A percentile compares a stretch with the other conserved stretches of the same genome.
phyloP scores from a whole-genome alignment of 2,113 vertebrate genomes.

The Athene cunicularia region DNA sequence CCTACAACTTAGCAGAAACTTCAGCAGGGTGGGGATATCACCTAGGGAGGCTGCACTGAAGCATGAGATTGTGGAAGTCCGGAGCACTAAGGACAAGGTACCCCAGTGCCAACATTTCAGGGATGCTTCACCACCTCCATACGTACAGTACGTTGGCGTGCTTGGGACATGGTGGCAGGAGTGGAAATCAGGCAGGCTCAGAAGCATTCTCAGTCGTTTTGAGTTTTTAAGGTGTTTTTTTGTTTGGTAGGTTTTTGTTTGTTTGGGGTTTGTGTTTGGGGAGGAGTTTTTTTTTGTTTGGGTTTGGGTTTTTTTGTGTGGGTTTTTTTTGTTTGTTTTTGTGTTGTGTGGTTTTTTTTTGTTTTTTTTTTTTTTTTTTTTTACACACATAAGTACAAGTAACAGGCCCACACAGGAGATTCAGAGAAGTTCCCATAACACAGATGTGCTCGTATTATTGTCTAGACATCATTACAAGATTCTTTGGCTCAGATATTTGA shows the following conservation, averaged over 20 bases:
- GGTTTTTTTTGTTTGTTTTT: background rate
- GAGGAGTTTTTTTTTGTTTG: too few species aligned
- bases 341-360: too few species aligned
- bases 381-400: background rate
- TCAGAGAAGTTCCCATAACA: too few species aligned
- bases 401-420: background rate
- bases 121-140: accelerated
- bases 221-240: background rate
- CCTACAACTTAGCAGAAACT: background rate
- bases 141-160: background rate
- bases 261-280: too few species aligned
- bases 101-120: background rate
- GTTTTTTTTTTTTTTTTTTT: too few species aligned
- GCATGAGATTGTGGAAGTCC: background rate
- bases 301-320: too few species aligned
- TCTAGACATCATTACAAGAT: background rate
- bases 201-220: background rate
- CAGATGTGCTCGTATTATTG: accelerated
- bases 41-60: background rate
- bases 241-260: background rate
- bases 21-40: accelerated
- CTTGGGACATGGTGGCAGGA: background rate
- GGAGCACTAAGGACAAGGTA: background rate
- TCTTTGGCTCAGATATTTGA: background rate
- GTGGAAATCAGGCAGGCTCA: background rate